Base-by-base conservation (phyloP, 2,113 vertebrate species). In the Fulmarus glacialis region DNA sequence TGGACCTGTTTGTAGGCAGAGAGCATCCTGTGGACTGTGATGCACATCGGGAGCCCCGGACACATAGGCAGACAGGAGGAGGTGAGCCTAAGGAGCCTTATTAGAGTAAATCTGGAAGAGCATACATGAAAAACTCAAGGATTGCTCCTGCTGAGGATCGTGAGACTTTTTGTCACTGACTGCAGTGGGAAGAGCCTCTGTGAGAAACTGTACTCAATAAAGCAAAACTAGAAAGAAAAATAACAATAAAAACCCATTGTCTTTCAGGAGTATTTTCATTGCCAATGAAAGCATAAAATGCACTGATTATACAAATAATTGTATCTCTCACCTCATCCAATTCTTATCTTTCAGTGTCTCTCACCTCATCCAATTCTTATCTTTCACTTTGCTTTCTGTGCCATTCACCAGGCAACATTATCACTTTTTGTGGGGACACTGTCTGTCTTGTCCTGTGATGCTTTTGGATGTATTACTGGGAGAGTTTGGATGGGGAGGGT, bases 21-120 rank as follows among this genome's bases (percentile, higher is more conserved):
- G 90, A 72, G 48, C 30, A 38, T 73, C 78, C 58, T 48, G 50
- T 21, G 52, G 60, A 78, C 43, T 0, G 0, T 63, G 73, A 68
- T 0, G 0, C 16, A 14, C 26, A 11, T 19, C 0, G 4, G 59
- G 27, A 94, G 23, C 23, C 17, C 10, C 0, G 1, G 45, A 20
- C 50, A 87, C 50, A 16, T 15, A 45, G 64, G 43, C 42, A 55
- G 32, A 1, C 32, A 50, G 80, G 70, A 56, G 27, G 36, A 71
- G 29, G n/a, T 47, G 80, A 74, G 30, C 15, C 47, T 50, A 80
- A 50, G 36, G 36, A 89, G 32, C 14, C 27, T 79, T 72, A 34
- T 40, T 34, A 48, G 34, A 70, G 45, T 66, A 55, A 60, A 81
- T 40, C 45, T 82, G 38, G 36, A 42, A 58, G 5, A 86, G 10